Base-by-base conservation (phyloP, 2,797 vertebrate genomes). In the Rhodeus uyekii region DNA sequence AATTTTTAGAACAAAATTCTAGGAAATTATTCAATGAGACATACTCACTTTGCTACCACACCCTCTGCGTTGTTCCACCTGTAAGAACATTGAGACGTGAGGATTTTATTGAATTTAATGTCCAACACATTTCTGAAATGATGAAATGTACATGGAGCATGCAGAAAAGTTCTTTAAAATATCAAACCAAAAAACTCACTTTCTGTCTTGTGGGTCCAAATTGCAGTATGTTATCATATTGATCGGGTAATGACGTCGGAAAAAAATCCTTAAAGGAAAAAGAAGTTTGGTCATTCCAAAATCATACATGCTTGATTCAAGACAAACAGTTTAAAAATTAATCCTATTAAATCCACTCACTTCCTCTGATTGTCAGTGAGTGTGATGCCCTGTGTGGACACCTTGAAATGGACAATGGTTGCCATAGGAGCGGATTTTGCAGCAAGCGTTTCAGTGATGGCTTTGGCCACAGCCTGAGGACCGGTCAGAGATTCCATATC, bases 401-500 rank as follows among this genome's bases (percentile, higher is more conserved):
- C 98, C 89, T 98, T 99, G 93, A 98, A 99, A 92, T 99, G 96
- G 87, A 99, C 98, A 0, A 96, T 94, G 77, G 97, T 97, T 72
- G 97, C 97, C 0, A 84, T 90, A 0, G 96, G 96, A 0, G 93
- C 88, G 2, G 96, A 96, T 74, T 95, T 96, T 24, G 94, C 90
- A 36, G 93, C 91, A 91, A 99, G 64, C 0, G 96, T 98, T 93
- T 98, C 96, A 0, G 93, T 94, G 74, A 96, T 95, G 0, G 98
- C 96, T 92, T 98, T 99, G 22, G 96, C 95, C 1, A 99, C 93
- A 87, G 98, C 98, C 93, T 99, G 97, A 5, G 98, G 98, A 46
- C 98, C 98, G 0, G 98, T 99, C 84, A 99, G 95, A 0, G 98
- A 99, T 89, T 99, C 98, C 98, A 99, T 99, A 89, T 99, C 98